These are phyloP conservation scores for Glossophaga mutica DNA, from an alignment of 2,797 vertebrate genomes.

Conservation along the genomic window DNA sequence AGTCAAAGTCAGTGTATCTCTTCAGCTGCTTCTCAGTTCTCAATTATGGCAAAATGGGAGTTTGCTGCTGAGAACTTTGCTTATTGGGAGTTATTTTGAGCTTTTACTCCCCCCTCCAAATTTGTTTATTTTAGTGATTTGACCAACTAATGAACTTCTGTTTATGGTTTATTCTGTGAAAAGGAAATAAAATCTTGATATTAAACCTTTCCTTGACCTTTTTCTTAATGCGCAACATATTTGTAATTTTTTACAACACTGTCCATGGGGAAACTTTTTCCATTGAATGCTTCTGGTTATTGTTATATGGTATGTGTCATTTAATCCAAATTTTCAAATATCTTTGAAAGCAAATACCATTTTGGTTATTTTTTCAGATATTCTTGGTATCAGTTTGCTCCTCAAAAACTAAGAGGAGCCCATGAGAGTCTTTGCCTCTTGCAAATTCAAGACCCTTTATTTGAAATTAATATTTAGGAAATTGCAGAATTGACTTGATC, in stretches of 20 bases:
- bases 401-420: not conserved
- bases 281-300: not conserved
- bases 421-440: not conserved
- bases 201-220: not conserved
- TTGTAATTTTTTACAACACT: not conserved
- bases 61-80: not conserved
- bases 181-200: not conserved
- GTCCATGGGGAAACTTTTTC: not conserved
- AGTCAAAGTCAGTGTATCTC: not conserved
- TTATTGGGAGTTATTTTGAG: not conserved
- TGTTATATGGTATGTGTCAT: not conserved
- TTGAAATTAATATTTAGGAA: not conserved
- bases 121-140: constrained; percentile 11
- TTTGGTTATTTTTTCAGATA: not conserved
- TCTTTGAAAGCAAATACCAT: not conserved
- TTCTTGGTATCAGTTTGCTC: not conserved
- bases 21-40: not conserved
- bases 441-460: not conserved
- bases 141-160: not conserved
- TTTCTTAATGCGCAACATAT: not conserved
- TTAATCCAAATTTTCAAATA: not conserved
- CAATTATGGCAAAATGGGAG: not conserved
- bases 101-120: not conserved
- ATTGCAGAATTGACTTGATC: not conserved
- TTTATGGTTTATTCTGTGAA: not conserved